These are phyloP conservation scores for Drosophila nikananu DNA, from an alignment of 1,140 invertebrate species.

Conservation along the genomic window DNA sequence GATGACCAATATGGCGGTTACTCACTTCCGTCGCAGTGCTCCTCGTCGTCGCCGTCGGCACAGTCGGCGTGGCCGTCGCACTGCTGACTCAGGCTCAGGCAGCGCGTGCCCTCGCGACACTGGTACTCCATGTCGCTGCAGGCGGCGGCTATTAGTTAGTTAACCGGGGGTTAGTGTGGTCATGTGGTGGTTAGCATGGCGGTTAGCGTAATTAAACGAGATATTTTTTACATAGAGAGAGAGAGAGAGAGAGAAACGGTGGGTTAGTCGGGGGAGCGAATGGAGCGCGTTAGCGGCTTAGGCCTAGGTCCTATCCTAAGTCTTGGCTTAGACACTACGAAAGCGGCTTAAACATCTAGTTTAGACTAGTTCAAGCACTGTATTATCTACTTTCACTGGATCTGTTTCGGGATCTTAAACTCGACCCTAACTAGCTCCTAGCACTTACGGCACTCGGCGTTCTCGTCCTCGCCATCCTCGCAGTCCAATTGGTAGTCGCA, in stretches of 20 bases:
- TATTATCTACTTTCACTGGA: not conserved
- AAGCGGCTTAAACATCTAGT: constrained; percentile 52
- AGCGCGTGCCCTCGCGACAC: constrained; percentile 87
- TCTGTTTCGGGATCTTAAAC: not conserved
- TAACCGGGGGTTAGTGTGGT: constrained; percentile 48
- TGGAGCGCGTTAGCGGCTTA: not conserved
- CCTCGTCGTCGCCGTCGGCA: constrained; percentile 90
- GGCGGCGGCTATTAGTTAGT: constrained; percentile 85
- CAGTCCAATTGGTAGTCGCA: constrained; percentile 89
- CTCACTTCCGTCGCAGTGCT: constrained; percentile 86
- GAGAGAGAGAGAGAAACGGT: constrained; percentile 5
- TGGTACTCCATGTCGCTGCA: constrained; percentile 87
- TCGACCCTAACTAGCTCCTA: not conserved
- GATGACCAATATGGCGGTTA: constrained; percentile 38
- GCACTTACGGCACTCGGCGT: constrained; percentile 87
- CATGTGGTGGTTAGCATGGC: constrained; percentile 28
- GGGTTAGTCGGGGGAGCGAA: not conserved
- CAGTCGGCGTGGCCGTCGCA: constrained; percentile 91
- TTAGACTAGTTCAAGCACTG: constrained; percentile 38
- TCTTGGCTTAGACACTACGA: constrained; percentile 21
- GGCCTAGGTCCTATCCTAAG: not conserved
- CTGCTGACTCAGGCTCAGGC: constrained; percentile 85
- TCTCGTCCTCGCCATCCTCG: constrained; percentile 88
- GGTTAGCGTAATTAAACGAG: constrained; percentile 36
- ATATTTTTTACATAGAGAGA: constrained; percentile 5